Evolutionary conservation across 2,797 vertebrate genomes (phyloP), one percentile per base, ranked within the genome.

Genomic region (Cephalopachus bancanus): DNA sequence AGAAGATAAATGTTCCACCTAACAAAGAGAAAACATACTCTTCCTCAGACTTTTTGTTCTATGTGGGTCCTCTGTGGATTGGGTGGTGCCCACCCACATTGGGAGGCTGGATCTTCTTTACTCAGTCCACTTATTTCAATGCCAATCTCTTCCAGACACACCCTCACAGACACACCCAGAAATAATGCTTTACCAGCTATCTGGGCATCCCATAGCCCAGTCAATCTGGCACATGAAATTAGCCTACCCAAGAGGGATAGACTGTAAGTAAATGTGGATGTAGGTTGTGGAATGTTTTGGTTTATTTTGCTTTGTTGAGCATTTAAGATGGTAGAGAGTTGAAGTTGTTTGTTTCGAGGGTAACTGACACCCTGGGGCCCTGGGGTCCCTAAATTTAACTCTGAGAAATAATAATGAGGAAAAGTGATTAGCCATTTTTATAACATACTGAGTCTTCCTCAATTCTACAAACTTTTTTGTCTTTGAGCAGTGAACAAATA

Each of bases 371-470:
- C 67, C 75, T 22, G 51, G 85, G 67, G n/a, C 55, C 75, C 37
- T 67, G 37, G 88, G 10, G 75, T 79, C 74, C 81, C 69, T n/a
- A n/a, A n/a, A n/a, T 80, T 90, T 65, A 80, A 24, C 65, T 90
- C 80, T 60, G 59, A 96, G 93, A 85, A 74, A 60, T 59, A 65
- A 80, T 74, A 67, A 74, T 74, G 51, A 90, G 80, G 55, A 80
- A 74, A 86, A 80, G 91, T 4, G 57, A 80, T 67, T 65, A 74
- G 37, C 59, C 28, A 12, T 93, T 85, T 81, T 80, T 85, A 55
- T 81, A 80, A 59, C 51, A 0, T 16, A 7, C 30, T 44, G 75
- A 37, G 15, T 44, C 81, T 79, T 85, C 86, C 85, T 74, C 59
- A 60, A 33, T 80, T 80, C 91, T 67, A 59, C 59, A 51, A 53